Base-by-base conservation (phyloP, 2,113 vertebrate species). In the Asarcornis scutulata region DNA sequence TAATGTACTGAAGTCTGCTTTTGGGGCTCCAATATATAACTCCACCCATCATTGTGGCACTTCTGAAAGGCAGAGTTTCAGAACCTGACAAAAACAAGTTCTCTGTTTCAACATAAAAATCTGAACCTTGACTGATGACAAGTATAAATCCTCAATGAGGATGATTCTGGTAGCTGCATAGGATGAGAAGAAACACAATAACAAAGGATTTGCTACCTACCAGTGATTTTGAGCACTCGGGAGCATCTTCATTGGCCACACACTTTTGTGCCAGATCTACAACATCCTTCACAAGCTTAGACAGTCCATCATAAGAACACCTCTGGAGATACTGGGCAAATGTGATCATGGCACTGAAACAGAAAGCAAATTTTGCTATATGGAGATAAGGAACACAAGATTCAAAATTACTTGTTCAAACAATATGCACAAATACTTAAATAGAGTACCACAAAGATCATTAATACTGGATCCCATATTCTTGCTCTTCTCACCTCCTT, bases 321-420 rank as follows among this genome's bases (percentile, higher is more conserved):
- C 44, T 88, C 97, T 98, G 97, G 27, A 98, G 97, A 75, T 91
- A 96, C 96, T 98, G 98, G 87, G 98, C 75, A 63, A 98, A 96
- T 9, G 97, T 60, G 67, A 97, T 29, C 91, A 98, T 13, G 22
- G 93, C 0, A 31, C 98, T 98, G 92, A 76, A 98, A 97, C 13
- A 93, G 69, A 94, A 85, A 92, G 18, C 34, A 64, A 8, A n/a
- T n/a, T 60, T 74, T n/a, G 31, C 34, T 48, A 55, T 12, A 26
- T 2, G 16, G 42, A 62, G 44, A 17, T 52, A 48, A 72, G 42
- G 32, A 80, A 53, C 8, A 0, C 0, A 46, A 17, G 38, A 23
- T 56, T 48, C 34, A 15, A 22, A 60, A n/a, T 4, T 44, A 5
- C n/a, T 89, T 55, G 11, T 59, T 86, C 29, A 59, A 44, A 78